Evolutionary conservation across 1,140 invertebrate genomes (phyloP).

Genomic region (Tetramorium simillimum): DNA sequence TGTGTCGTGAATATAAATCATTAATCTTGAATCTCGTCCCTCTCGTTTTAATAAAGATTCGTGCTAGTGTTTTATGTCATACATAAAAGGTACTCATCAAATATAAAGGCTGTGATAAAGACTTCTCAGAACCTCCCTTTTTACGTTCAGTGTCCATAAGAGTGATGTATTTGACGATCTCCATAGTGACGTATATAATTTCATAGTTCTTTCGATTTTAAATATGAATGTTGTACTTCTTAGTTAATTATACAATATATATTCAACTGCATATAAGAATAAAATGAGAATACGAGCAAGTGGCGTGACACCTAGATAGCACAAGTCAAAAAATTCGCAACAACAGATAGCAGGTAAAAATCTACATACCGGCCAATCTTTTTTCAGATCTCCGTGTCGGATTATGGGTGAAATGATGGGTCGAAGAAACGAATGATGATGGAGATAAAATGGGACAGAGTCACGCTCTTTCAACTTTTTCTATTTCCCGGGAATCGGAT

Average conservation of each 20-base stretch:
- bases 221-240: neutral
- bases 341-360: conserved; percentile 59
- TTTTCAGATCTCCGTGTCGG: neutral
- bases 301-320: neutral
- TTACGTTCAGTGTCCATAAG: neutral
- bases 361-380: conserved; percentile 59
- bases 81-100: conserved; percentile 36
- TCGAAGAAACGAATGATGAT: conserved; percentile 21
- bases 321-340: conserved; percentile 50
- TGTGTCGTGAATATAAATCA: neutral
- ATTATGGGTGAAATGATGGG: conserved; percentile 39
- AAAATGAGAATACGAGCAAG: neutral
- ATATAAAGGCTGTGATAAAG: conserved; percentile 60
- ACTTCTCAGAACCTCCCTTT: conserved; percentile 21
- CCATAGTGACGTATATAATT: conserved; percentile 25
- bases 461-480: conserved; percentile 66
- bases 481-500: conserved; percentile 13
- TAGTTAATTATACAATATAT: neutral
- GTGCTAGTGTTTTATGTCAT: conserved; percentile 13
- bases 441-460: conserved; percentile 38
- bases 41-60: conserved; percentile 36
- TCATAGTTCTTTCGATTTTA: neutral
- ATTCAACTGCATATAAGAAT: neutral
- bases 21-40: conserved; percentile 12
- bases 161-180: neutral